Conservation (phyloP, 2,797 vertebrate species). For the Scolopax bukidnonensis region DNA sequence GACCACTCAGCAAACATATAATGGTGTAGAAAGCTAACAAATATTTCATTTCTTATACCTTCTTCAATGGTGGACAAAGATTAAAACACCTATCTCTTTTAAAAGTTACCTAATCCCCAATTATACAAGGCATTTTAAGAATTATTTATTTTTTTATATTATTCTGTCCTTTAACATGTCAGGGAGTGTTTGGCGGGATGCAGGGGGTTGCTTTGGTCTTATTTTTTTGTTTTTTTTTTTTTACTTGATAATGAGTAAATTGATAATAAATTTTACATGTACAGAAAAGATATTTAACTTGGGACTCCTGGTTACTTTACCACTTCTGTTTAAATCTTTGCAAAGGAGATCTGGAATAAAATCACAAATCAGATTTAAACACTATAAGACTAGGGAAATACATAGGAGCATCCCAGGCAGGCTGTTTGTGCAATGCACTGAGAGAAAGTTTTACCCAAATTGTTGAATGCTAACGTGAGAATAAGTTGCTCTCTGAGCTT, state of each 20-base stretch:
- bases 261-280: background rate
- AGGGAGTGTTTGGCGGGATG: background rate
- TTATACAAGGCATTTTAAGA: background rate
- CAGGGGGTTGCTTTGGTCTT: background rate
- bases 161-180: background rate
- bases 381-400: background rate
- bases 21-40: background rate
- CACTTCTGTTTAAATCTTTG: background rate
- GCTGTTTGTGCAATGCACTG: background rate
- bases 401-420: background rate
- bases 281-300: background rate
- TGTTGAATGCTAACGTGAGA: background rate
- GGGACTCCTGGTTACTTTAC: background rate
- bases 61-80: background rate
- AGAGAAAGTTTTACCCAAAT: background rate
- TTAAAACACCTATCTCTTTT: background rate
- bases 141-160: background rate
- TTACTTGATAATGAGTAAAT: background rate
- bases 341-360: background rate
- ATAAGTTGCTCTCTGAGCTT: background rate
- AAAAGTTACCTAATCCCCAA: background rate
- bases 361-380: background rate
- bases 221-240: background rate
- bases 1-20: background rate
- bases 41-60: background rate